phyloP scores from a whole-genome alignment of 2,797 vertebrate genomes.

The Sebastes miniatus region DNA sequence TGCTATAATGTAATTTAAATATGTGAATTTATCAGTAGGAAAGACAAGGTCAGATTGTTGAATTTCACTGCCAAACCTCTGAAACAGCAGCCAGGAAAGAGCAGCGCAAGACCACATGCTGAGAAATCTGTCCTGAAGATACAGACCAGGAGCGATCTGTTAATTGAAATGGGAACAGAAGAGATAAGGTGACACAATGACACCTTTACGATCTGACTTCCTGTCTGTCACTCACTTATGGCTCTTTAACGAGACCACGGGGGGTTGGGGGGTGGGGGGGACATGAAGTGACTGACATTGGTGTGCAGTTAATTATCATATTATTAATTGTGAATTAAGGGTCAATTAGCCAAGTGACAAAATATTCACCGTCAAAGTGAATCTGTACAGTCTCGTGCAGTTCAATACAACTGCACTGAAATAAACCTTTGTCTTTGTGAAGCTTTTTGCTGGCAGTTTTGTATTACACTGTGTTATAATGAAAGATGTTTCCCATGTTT shows the following conservation, averaged over 20 bases:
- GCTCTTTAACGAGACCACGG: conserved; percentile 91
- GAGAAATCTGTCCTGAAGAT: conserved; percentile 28
- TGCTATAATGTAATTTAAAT: background rate
- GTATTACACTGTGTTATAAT: background rate
- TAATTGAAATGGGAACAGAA: conserved; percentile 85
- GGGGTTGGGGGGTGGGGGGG: conserved; percentile 65
- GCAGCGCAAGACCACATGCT: conserved; percentile 46
- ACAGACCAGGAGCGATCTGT: conserved; percentile 62
- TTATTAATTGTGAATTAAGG: conserved; percentile 91
- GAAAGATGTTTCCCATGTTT: background rate
- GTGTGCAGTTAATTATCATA: conserved; percentile 87
- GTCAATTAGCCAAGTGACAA: conserved; percentile 67
- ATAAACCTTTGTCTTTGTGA: background rate
- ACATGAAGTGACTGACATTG: conserved; percentile 81
- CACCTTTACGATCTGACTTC: conserved; percentile 64
- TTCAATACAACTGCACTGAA: background rate
- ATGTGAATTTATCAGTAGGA: background rate
- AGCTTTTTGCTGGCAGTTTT: background rate
- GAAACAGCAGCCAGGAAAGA: conserved; percentile 43
- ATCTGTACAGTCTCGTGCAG: background rate
- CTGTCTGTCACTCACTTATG: conserved; percentile 91
- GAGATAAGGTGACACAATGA: conserved; percentile 61
- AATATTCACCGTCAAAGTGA: conserved; percentile 42
- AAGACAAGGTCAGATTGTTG: background rate
- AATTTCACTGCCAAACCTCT: background rate